These are phyloP conservation scores for Belgica antarctica DNA, from an alignment of 2,888 invertebrate species.

Conservation along the genomic window DNA sequence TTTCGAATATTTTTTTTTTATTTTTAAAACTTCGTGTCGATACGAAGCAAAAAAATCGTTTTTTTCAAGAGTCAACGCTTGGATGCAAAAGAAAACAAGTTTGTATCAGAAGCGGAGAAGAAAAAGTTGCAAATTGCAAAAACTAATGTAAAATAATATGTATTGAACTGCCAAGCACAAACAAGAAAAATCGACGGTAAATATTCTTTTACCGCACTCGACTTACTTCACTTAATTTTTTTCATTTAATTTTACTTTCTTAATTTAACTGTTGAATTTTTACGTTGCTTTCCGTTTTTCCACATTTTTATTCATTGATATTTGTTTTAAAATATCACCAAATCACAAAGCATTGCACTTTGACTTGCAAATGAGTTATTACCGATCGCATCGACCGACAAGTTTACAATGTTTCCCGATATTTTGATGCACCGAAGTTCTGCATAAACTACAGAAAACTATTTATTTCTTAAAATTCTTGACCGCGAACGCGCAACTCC, in stretches of 20 bases:
- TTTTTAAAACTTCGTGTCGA: neutral
- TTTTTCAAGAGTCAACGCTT: slow-evolving; percentile 7
- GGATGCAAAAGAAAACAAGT: neutral
- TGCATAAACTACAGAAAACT: slow-evolving; percentile 11
- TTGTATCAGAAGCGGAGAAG: neutral
- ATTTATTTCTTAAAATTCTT: neutral
- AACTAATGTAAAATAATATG: neutral
- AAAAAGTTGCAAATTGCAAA: slow-evolving; percentile 6
- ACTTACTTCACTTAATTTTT: neutral
- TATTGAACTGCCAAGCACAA: neutral
- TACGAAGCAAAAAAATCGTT: neutral
- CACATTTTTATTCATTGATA: neutral
- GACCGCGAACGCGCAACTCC: neutral
- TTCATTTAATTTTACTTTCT: neutral
- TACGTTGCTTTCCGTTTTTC: neutral
- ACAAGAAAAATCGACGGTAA: neutral
- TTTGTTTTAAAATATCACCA: neutral
- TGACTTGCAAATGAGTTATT: neutral
- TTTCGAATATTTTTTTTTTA: too few species aligned
- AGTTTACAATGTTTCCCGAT: neutral
- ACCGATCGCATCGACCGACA: neutral
- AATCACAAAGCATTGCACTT: neutral
- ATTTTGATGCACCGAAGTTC: neutral
- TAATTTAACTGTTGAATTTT: too few species aligned
- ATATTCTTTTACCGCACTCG: neutral